Evolutionary conservation across 2,113 vertebrate species (phyloP), one percentile per base, ranked within the genome.

Genomic region (Catharus bicknelli): DNA sequence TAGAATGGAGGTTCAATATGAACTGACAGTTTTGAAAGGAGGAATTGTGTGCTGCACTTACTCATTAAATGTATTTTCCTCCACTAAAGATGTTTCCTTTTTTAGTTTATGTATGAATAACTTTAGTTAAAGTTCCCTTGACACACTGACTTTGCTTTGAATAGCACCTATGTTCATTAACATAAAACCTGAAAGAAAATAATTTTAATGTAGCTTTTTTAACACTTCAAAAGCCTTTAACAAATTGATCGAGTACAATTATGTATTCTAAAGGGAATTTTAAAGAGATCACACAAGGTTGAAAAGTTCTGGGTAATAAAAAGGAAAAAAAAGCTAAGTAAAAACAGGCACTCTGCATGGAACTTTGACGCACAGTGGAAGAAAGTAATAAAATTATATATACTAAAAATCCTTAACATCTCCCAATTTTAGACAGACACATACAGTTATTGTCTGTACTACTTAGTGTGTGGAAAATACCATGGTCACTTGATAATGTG

Each of bases 1-100:
- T 98, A 96, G 97, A 97, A 98, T 95, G 96, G 97, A 97, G 97
- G 97, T 95, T 98, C 97, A 97, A 98, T 98, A 97, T 90, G 96
- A 98, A 97, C 98, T 98, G 98, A 98, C 98, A 98, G 97, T 98
- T 98, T 97, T 98, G 97, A 98, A 98, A 98, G 98, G 97, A 98
- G 97, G 97, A 98, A 98, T 98, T 98, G 98, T 98, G 97, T 97
- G 97, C 97, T 90, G 96, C 96, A 98, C 98, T 98, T 98, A 98
- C 96, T 98, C 97, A 98, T 98, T 98, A 98, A 98, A 97, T 98
- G 98, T 98, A 98, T 98, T 98, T 98, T 98, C 97, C 92, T 98
- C 94, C 92, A 96, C 98, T 97, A 98, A 98, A 97, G 97, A 98
- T 98, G 97, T 97, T 98, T 98, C 98, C 96, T 97, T 98, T 98